Evolutionary conservation across 2,113 vertebrate genomes (phyloP), one percentile per base, ranked within the genome.

Genomic region (Xiphias gladius): DNA sequence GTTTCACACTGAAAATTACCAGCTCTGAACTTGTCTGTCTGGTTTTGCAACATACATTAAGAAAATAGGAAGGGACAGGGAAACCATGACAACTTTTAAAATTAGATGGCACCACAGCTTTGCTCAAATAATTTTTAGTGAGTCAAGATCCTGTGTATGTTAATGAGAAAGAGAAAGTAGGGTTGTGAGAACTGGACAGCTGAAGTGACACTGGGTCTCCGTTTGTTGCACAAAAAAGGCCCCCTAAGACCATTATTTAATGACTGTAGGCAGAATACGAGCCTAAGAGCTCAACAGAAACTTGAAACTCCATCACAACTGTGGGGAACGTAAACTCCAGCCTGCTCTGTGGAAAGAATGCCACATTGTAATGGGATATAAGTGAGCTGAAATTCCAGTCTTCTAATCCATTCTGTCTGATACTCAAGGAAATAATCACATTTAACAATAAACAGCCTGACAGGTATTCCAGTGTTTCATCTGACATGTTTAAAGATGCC

Each of bases 1-100:
- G 55, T 82, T 82, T 83, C 65, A 37, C 59, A 5, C 17, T 35
- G 41, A 78, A 81, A 83, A 48, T 39, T 6, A 24, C 64, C 76
- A 2, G 37, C 52, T 48, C 22, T 28, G 20, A 83, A 77, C 76
- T 26, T 22, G 76, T 84, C 63, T 35, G 50, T 80, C 80, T 69
- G 58, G 83, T 86, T 83, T 32, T 37, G 35, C 48, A 68, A 66
- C 48, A 39, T 35, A 24, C 32, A 71, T 24, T 24, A 62, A 30
- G 8, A 67, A 12, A 17, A 50, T 26, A 37, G 5, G n/a, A 52
- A 1, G 7, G 50, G n/a, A 19, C 6, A 24, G 13, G 19, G 11
- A 17, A 26, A 65, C 28, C 12, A 28, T 41, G 2, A 41, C n/a
- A 55, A 17, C 24, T 30, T 22, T 22, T 43, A 19, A 50, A 14